phyloP scores from a whole-genome alignment of 2,797 vertebrate genomes.

The Brachyrhaphis roseni region DNA sequence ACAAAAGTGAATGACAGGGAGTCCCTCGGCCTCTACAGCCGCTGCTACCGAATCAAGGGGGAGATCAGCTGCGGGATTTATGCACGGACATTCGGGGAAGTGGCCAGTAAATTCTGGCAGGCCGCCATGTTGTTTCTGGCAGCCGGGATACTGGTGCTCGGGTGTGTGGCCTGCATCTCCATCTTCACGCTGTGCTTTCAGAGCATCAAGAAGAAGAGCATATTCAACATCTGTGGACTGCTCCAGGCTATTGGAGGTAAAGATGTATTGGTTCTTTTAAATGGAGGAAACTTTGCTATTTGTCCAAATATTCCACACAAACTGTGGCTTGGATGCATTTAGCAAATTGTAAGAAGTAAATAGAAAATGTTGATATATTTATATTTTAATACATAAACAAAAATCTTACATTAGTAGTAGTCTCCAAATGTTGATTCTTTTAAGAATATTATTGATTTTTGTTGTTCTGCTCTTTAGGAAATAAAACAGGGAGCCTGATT shows the following conservation, averaged over 20 bases:
- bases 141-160: constrained; percentile 90
- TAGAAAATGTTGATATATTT: neutral
- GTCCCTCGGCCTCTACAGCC: constrained; percentile 91
- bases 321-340: neutral
- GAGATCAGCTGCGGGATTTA: constrained; percentile 92
- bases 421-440: neutral
- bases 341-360: neutral
- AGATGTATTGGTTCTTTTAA: neutral
- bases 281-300: constrained; percentile 28
- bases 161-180: constrained; percentile 90
- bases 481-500: neutral
- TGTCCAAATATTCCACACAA: constrained; percentile 6
- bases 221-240: constrained; percentile 97
- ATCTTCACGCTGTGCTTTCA: constrained; percentile 97
- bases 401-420: neutral
- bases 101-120: constrained; percentile 98
- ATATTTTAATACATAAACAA: neutral
- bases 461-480: neutral
- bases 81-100: constrained; percentile 88
- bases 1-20: constrained; percentile 58
- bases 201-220: constrained; percentile 97
- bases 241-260: constrained; percentile 96
- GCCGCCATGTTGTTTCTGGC: constrained; percentile 95
- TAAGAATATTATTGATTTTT: neutral
- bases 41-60: constrained; percentile 83